phyloP scores from a whole-genome alignment of 2,888 invertebrate genomes.

The Drosophila paramelanica region DNA sequence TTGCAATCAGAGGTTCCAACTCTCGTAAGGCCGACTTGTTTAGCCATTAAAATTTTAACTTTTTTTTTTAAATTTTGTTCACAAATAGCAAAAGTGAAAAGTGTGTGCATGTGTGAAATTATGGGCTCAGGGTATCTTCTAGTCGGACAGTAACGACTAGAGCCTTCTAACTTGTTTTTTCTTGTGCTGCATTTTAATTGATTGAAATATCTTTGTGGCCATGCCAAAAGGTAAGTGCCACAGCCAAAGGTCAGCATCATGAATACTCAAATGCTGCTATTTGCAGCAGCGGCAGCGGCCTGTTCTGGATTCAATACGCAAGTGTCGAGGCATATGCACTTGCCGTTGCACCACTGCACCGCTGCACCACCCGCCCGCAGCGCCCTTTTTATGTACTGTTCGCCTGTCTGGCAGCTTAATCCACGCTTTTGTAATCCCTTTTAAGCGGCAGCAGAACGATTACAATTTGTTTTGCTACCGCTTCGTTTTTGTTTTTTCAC shows the following conservation, averaged over 20 bases:
- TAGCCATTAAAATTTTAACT: too few relatives aligned
- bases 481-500: slow-evolving; percentile 41
- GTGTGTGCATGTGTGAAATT: too few relatives aligned
- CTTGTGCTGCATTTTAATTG: slow-evolving; percentile 62
- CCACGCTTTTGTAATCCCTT: slow-evolving; percentile 63
- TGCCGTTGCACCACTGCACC: not conserved
- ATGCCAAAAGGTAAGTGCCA: slow-evolving; percentile 6
- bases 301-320: not conserved
- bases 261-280: slow-evolving; percentile 13
- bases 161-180: not conserved
- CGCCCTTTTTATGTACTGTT: slow-evolving; percentile 6
- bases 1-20: too few relatives aligned
- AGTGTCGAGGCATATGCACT: not conserved
- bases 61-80: too few relatives aligned
- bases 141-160: too few relatives aligned
- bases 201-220: slow-evolving; percentile 67
- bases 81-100: too few relatives aligned
- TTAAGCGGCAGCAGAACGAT: slow-evolving; percentile 71
- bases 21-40: too few relatives aligned
- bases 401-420: slow-evolving; percentile 28
- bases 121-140: too few relatives aligned
- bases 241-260: slow-evolving; percentile 10
- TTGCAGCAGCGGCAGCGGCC: not conserved
- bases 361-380: not conserved
- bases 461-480: slow-evolving; percentile 53